phyloP scores from a whole-genome alignment of 1,140 invertebrate genomes.

The Drosophila nannoptera region DNA sequence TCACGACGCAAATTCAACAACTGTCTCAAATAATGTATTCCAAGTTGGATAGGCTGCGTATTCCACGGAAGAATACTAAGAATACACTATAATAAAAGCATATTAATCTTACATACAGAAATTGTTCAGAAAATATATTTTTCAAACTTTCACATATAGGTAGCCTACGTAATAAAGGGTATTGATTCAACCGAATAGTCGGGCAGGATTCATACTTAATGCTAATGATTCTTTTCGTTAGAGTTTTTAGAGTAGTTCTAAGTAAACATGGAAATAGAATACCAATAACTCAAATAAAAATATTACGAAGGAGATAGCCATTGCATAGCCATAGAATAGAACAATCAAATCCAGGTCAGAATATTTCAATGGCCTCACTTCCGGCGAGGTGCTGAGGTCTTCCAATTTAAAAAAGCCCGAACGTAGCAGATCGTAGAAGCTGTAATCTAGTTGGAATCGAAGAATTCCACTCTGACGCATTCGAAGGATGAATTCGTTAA shows the following conservation, averaged over 20 bases:
- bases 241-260: conserved; percentile 12
- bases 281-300: conserved; percentile 33
- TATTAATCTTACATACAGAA: no score
- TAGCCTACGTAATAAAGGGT: not conserved
- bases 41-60: no score
- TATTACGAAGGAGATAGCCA: not conserved
- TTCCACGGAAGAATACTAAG: no score
- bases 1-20: no score
- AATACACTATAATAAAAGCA: no score
- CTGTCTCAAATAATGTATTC: no score
- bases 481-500: not conserved
- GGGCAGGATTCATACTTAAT: not conserved
- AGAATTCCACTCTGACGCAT: conserved; percentile 23
- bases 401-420: conserved; percentile 8
- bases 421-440: conserved; percentile 32
- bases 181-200: not conserved
- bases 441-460: not conserved
- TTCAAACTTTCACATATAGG: no score
- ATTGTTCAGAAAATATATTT: no score
- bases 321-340: conserved; percentile 12
- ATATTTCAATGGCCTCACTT: conserved; percentile 6
- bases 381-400: conserved; percentile 15
- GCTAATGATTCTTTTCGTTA: conserved; percentile 14
- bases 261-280: conserved; percentile 44
- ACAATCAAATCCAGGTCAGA: conserved; percentile 14